Base-by-base conservation (phyloP, 2,888 invertebrate genomes). In the Stenoptilia bipunctidactyla region DNA sequence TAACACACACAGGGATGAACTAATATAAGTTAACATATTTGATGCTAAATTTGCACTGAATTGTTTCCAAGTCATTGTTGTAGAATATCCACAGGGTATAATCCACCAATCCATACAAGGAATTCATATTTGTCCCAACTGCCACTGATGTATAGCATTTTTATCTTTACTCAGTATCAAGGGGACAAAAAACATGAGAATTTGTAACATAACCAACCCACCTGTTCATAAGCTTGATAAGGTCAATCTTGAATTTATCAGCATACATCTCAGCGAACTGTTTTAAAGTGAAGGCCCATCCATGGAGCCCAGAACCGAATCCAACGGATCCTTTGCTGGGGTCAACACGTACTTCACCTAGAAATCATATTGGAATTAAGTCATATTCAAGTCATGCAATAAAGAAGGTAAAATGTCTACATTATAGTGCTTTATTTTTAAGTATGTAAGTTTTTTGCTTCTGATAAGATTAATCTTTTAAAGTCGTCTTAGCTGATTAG, bases 211-310 rank as follows among this genome's bases (percentile, higher is more conserved):
- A 2, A 34, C 13, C 4, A 13, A 34, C 34, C 53, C 52, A 84
- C 85, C 83, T 84, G 86, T 94, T 97, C 98, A 99, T 99, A 62
- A 99, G 90, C 77, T 98, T 98, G 54, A 92, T 93, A 38, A 92
- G 91, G 76, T 98, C 96, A 52, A 98, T 96, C 86, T 97, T 97
- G 89, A 99, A 99, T 85, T 98, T 99, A 70, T 94, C 94, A 25
- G 97, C 93, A 72, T 99, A 99, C 93, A 99, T 96, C 84, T 98
- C 98, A 37, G 98, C 87, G 86, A 99, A 99, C 87, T 99, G 98
- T 86, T 99, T 99, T 52, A 99, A 89, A 48, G 99, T 99, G 84
- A 99, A 99, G 38, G 98, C 99, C 99, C 99, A 99, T 50, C 99
- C 98, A 77, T 99, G 99, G 48, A 99, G 93, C 61, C 99, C 99